A percentile compares a stretch with the other conserved stretches of the same genome.
Evolutionary conservation across 1,140 invertebrate species (phyloP).

Genomic region (Aphelinus atriplicis): DNA sequence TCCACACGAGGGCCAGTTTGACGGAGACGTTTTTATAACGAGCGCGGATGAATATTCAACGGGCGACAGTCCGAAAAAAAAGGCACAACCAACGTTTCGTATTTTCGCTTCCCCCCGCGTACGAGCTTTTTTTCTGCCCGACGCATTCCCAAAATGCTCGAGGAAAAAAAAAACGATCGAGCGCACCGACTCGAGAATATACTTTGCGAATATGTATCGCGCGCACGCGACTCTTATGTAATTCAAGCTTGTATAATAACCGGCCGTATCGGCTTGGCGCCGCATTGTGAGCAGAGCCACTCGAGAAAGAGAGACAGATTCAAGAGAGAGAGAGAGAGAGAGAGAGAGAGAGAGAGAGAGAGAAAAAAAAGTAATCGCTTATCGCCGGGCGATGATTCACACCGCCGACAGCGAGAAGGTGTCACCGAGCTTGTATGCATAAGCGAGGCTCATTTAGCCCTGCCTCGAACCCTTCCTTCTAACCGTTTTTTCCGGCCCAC

Average conservation of each 20-base stretch:
- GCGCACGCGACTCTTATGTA: slow-evolving; percentile 43
- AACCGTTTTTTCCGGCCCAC: slow-evolving; percentile 45
- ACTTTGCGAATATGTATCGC: slow-evolving; percentile 27
- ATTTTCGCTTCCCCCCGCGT: too few relatives aligned
- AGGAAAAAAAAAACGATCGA: slow-evolving; percentile 1
- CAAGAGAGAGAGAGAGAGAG: neutral
- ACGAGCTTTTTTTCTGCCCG: too few relatives aligned
- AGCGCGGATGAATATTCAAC: slow-evolving; percentile 37
- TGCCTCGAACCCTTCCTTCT: slow-evolving; percentile 29
- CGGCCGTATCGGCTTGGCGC: slow-evolving; percentile 43
- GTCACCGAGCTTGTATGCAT: slow-evolving; percentile 59
- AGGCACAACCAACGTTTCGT: neutral
- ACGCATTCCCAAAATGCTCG: too few relatives aligned
- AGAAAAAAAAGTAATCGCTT: slow-evolving; percentile 43
- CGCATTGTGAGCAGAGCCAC: slow-evolving; percentile 49
- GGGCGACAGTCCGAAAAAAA: too few relatives aligned
- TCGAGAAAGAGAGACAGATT: slow-evolving; percentile 27
- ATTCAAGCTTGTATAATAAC: slow-evolving; percentile 53
- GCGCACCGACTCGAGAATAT: slow-evolving; percentile 10
- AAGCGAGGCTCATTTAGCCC: slow-evolving; percentile 55
- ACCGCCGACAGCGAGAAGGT: slow-evolving; percentile 54
- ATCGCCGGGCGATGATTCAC: slow-evolving; percentile 57
- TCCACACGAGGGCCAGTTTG: slow-evolving; percentile 5
- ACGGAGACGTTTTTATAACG: slow-evolving; percentile 26
- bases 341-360: neutral